Conservation (phyloP, 2,113 vertebrate genomes). For the Bambusicola thoracicus region DNA sequence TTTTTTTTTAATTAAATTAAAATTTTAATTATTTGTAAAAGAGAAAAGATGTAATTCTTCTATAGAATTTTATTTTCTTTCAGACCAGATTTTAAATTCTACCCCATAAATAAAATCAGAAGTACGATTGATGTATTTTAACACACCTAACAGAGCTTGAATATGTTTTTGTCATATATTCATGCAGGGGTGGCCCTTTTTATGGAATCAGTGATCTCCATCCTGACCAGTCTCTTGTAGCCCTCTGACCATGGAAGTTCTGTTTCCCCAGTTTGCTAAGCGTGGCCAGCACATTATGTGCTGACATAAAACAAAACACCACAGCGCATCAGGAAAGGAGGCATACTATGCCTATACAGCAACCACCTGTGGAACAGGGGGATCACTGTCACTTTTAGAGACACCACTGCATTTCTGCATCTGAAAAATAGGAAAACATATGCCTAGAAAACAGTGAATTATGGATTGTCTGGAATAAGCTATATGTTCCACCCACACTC, state of each 20-base stretch:
- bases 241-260: neutral
- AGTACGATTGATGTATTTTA: neutral
- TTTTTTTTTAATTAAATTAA: too few relatives aligned
- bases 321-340: too few relatives aligned
- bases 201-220: neutral
- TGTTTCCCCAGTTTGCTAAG: neutral
- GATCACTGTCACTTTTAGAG: neutral
- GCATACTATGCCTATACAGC: rapidly evolving
- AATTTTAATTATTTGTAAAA: neutral
- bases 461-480: neutral
- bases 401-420: neutral
- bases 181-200: rapidly evolving
- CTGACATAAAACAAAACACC: rapidly evolving
- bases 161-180: neutral
- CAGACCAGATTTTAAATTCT: neutral
- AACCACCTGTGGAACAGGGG: neutral
- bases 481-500: neutral
- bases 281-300: rapidly evolving
- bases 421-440: neutral
- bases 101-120: neutral
- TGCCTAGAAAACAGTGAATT: neutral
- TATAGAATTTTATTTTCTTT: neutral
- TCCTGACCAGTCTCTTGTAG: neutral
- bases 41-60: neutral
- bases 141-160: neutral